Evolutionary conservation across 2,113 vertebrate genomes (phyloP), one percentile per base, ranked within the genome.

Genomic region (Crotalus horridus): DNA sequence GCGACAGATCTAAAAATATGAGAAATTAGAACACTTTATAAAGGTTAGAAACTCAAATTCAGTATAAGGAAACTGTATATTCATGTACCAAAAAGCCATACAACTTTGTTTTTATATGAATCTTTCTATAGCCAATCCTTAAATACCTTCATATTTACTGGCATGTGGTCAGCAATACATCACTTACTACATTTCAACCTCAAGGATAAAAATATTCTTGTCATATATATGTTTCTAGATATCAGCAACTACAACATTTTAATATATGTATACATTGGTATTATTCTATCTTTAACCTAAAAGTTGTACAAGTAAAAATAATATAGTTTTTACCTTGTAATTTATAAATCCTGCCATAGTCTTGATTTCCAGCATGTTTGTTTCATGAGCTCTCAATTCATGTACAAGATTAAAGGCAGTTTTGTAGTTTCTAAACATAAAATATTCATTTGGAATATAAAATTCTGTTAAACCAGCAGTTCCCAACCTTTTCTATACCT

Each of bases 311-410:
- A 33, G 64, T 69, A 69, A 69, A 69, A 69, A 69, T 69, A 33
- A 61, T 8, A 2, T 33, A 87, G 1, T 92, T 55, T 10, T 98
- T 96, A 99, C 99, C 99, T 99, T 99, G 94, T 99, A 99, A 98
- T 99, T 99, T 97, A 99, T 99, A 96, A 99, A 99, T 96, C 99
- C 99, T 96, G 99, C 99, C 98, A 99, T 98, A 3, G 99, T 99
- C 97, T 99, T 99, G 95, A 99, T 99, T 98, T 99, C 99, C 97
- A 99, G 94, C 97, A 99, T 99, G 96, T 99, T 99, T 95, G 99
- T 99, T 97, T 99, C 99, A 94, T 99, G 99, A 89, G 99, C 98
- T 97, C 99, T 97, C 95, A 99, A 97, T 97, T 99, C 99, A 93
- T 99, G 99, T 85, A 99, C 98, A 59, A 99, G 98, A 95, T 98